phyloP scores from a whole-genome alignment of 2,888 invertebrate species.

The Drosophila conformis region DNA sequence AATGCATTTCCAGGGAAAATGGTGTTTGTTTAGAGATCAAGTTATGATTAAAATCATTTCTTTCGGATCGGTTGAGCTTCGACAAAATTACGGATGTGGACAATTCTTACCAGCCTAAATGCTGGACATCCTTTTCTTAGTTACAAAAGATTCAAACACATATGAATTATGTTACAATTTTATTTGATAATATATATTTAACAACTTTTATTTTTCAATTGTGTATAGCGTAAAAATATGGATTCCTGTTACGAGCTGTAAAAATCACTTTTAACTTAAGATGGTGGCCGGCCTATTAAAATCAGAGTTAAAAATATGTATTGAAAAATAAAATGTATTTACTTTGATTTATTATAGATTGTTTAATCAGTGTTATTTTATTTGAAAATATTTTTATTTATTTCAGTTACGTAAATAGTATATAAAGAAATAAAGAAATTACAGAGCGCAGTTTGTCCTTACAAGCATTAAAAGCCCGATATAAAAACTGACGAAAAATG shows the following conservation, averaged over 20 bases:
- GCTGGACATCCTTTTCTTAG: background rate
- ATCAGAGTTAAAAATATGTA: background rate
- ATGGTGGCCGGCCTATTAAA: background rate
- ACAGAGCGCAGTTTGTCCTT: conserved; percentile 34
- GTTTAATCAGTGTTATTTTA: conserved; percentile 17
- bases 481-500: background rate
- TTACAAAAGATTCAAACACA: background rate
- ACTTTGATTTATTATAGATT: background rate
- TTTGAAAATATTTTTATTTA: conserved; percentile 13
- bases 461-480: background rate
- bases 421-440: conserved; percentile 47
- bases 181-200: background rate
- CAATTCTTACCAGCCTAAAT: background rate
- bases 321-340: background rate
- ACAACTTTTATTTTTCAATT: background rate
- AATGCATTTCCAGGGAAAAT: background rate
- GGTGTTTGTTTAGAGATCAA: background rate
- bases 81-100: background rate
- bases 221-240: background rate
- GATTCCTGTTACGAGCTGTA: background rate
- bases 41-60: background rate
- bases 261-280: background rate
- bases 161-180: background rate
- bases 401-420: conserved; percentile 9
- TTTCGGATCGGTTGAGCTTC: background rate